phyloP scores from a whole-genome alignment of 2,888 invertebrate species.

The Noctua fimbriata region DNA sequence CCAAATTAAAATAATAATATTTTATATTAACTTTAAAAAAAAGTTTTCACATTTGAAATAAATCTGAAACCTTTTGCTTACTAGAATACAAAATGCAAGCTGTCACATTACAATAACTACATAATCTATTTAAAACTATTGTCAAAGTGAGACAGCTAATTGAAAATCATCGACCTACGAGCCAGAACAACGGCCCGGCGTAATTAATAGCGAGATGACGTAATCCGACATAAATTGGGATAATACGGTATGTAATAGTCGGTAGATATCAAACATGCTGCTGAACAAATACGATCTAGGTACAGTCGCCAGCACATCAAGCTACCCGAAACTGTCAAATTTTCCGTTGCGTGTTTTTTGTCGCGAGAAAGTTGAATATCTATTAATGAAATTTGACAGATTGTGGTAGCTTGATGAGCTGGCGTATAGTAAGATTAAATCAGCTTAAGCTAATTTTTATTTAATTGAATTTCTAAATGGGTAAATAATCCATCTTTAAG shows the following conservation, averaged over 20 bases:
- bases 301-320: too few relatives aligned
- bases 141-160: conserved; percentile 1
- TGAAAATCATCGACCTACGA: conserved; percentile 14
- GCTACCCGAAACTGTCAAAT: too few relatives aligned
- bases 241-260: neutral
- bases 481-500: neutral
- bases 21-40: too few relatives aligned
- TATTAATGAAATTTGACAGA: too few relatives aligned
- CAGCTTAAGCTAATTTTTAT: conserved; percentile 2
- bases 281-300: neutral
- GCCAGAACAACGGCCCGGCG: neutral
- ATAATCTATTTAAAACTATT: neutral
- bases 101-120: neutral
- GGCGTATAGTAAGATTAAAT: too few relatives aligned
- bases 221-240: conserved; percentile 42
- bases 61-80: neutral
- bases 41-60: too few relatives aligned
- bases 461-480: neutral
- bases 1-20: too few relatives aligned
- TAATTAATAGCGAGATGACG: conserved; percentile 33
- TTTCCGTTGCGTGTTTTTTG: too few relatives aligned
- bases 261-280: neutral
- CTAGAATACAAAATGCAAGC: neutral
- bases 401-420: too few relatives aligned
- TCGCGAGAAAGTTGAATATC: too few relatives aligned